Evolutionary conservation across 2,888 invertebrate genomes (phyloP), one percentile per base, ranked within the genome.

Genomic region (Harmothoe impar): DNA sequence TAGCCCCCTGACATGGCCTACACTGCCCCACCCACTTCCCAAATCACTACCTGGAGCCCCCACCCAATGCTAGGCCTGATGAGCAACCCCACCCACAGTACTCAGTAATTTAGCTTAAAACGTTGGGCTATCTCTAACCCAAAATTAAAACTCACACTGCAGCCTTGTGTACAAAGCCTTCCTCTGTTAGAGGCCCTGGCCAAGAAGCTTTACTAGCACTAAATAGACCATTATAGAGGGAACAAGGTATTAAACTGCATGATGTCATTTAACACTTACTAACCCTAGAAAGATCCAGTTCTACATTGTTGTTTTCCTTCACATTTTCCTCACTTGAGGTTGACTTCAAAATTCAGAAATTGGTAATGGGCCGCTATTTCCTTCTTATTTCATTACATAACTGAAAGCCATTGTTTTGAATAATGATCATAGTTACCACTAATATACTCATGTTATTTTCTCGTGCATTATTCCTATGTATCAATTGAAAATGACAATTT

Each of bases 111-210:
- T 62, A 62, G 62, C 62, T 62, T 43, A 62, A 62, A 62, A 62
- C 62, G n/a, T 15, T 62, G 62, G 62, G 62, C 0, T 62, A 62
- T 62, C n/a, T n/a, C 23, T 20, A 62, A 5, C 3, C 62, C 23
- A 29, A 72, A 25, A 72, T 12, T 72, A 72, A 72, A 68, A 72
- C 72, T 3, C 62, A 62, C 23, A n/a, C 72, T 72, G 72, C 72
- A 72, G 72, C 72, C 72, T 72, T 72, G 72, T 62, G 62, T 62
- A n/a, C n/a, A n/a, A n/a, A 62, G 62, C 15, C n/a, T 62, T 3
- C 20, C 62, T 52, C 0, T n/a, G 62, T 62, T 20, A 62, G 62
- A 20, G 62, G 12, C 62, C 62, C 62, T 3, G 62, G 3, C 43
- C 20, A 62, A n/a, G 62, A 62, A 62, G 7, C n/a, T 20, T 62